Percentiles rank a stretch among this genome's conserved stretches.
Evolutionary conservation across 2,113 vertebrate species (phyloP).

Genomic region (Pangasianodon gigas): DNA sequence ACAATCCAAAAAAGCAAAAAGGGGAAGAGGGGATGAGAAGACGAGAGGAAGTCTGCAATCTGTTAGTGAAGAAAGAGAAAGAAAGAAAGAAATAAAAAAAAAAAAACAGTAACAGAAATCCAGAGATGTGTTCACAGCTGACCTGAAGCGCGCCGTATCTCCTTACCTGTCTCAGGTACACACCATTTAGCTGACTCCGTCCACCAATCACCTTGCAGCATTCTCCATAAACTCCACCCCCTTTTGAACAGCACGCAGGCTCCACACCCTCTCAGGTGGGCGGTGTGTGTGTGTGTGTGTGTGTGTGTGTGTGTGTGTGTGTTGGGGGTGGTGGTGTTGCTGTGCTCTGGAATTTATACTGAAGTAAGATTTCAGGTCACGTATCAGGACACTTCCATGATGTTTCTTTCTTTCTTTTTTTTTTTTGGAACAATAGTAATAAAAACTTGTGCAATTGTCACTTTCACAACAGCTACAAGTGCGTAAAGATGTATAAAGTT

Average conservation of each 20-base stretch:
- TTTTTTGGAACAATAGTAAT: background rate
- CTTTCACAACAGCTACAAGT: background rate
- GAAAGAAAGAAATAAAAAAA: background rate
- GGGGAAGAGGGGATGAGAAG: slow-evolving; percentile 5
- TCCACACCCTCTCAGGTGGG: slow-evolving; percentile 64
- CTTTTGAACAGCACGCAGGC: slow-evolving; percentile 38
- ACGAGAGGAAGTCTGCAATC: slow-evolving; percentile 26
- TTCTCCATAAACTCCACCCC: slow-evolving; percentile 50
- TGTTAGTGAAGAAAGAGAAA: slow-evolving; percentile 6
- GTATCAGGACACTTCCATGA: background rate
- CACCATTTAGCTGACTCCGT: slow-evolving; percentile 67
- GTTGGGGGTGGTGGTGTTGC: no score
- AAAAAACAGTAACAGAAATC: slow-evolving; percentile 51
- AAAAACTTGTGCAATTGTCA: background rate
- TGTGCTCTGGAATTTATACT: background rate
- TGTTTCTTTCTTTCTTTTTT: background rate
- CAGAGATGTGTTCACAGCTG: slow-evolving; percentile 42
- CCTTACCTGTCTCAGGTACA: slow-evolving; percentile 70
- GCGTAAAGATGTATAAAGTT: background rate
- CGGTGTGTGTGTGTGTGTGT: background rate
- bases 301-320: background rate
- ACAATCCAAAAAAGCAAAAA: background rate
- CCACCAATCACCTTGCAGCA: slow-evolving; percentile 69
- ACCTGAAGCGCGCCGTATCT: slow-evolving; percentile 55
- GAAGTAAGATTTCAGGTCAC: background rate